These are phyloP conservation scores for Zoroaster sp. DNA, from an alignment of 53 echinoderm and acorn worm species.

Conservation along the genomic window DNA sequence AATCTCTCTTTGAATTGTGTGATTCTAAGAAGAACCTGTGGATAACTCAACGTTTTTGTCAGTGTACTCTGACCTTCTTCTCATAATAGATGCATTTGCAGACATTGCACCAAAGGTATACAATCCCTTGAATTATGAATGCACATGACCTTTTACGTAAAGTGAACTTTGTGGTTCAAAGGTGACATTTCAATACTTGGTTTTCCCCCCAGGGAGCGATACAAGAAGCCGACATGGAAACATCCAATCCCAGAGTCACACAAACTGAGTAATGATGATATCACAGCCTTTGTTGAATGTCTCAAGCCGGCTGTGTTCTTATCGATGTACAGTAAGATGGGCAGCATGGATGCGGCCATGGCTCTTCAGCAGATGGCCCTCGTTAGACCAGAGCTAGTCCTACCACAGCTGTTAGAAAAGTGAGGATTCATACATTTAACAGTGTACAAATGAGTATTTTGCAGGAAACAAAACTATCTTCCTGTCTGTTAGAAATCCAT, in stretches of 20 bases:
- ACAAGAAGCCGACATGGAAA: conserved; percentile 80
- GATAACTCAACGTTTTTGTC: too few relatives aligned
- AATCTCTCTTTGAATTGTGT: neutral
- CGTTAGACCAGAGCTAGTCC: conserved; percentile 86
- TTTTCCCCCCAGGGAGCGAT: conserved; percentile 72
- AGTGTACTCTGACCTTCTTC: too few relatives aligned
- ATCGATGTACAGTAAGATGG: conserved; percentile 96
- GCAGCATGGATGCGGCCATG: conserved; percentile 86
- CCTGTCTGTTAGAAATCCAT: too few relatives aligned
- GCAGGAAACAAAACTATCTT: too few relatives aligned
- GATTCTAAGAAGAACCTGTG: too few relatives aligned
- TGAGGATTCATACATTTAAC: conserved; percentile 57
- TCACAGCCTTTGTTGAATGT: conserved; percentile 91
- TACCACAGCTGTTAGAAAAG: conserved; percentile 92
- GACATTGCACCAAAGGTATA: too few relatives aligned
- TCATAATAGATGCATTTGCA: too few relatives aligned
- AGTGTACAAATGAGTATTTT: too few relatives aligned
- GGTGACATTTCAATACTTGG: too few relatives aligned
- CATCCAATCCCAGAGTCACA: conserved; percentile 69
- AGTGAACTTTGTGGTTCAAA: too few relatives aligned
- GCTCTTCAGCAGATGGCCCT: conserved; percentile 83
- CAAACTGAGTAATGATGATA: conserved; percentile 82
- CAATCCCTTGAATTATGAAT: too few relatives aligned
- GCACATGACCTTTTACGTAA: too few relatives aligned
- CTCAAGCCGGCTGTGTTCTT: conserved; percentile 85